Evolutionary conservation across 2,113 vertebrate genomes (phyloP).

Genomic region (Falcunculus frontatus): DNA sequence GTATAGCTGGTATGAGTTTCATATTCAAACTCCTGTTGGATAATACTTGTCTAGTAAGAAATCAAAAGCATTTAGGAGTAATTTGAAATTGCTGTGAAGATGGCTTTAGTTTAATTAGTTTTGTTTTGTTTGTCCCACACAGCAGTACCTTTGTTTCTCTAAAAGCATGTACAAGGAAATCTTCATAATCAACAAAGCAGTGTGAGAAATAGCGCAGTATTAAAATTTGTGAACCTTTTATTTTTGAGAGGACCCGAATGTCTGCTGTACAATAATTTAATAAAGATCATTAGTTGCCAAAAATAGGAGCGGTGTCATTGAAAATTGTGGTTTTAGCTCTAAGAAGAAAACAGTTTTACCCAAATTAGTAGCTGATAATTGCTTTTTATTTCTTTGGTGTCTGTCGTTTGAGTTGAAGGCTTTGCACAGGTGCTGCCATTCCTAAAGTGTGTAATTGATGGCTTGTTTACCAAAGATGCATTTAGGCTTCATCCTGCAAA

Average conservation of each 20-base stretch:
- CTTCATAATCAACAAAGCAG: not conserved
- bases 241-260: not conserved
- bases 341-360: constrained; percentile 53
- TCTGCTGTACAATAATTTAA: constrained; percentile 27
- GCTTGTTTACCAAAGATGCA: constrained; percentile 67
- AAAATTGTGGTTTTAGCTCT: constrained; percentile 25
- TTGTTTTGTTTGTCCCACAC: constrained; percentile 12
- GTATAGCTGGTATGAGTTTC: constrained; percentile 64
- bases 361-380: constrained; percentile 65
- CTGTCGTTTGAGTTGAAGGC: constrained; percentile 52
- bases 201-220: constrained; percentile 1
- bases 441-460: constrained; percentile 70
- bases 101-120: constrained; percentile 22
- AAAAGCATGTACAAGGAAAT: constrained; percentile 14
- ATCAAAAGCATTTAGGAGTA: constrained; percentile 55
- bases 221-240: not conserved
- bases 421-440: constrained; percentile 65
- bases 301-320: constrained; percentile 19
- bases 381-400: constrained; percentile 53
- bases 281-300: constrained; percentile 13
- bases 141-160: constrained; percentile 25
- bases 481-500: constrained; percentile 59
- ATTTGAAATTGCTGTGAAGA: constrained; percentile 45
- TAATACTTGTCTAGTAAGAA: constrained; percentile 64
- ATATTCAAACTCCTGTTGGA: constrained; percentile 60